Conservation (phyloP, 2,888 invertebrate genomes). For the Gymnocheta viridis region DNA sequence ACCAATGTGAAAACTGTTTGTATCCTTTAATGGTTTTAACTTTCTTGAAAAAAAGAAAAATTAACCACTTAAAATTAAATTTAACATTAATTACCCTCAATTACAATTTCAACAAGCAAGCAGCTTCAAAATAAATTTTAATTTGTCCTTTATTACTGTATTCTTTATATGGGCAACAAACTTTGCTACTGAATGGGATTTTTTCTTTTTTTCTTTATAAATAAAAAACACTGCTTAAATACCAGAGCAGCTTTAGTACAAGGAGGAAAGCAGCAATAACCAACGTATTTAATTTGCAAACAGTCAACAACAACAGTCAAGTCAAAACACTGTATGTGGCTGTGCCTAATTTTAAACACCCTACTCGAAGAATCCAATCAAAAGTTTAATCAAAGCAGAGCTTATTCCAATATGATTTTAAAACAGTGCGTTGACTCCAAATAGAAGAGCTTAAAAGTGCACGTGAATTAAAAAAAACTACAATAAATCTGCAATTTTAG, state of each 20-base stretch:
- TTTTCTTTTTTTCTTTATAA: conserved; percentile 6
- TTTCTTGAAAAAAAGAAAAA: conserved; percentile 31
- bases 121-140: conserved; percentile 20
- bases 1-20: neutral
- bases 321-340: neutral
- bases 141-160: neutral
- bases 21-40: neutral
- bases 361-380: neutral
- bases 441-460: too few relatives aligned
- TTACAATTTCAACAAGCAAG: conserved; percentile 37
- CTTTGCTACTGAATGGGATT: neutral
- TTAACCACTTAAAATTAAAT: conserved; percentile 50
- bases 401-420: too few relatives aligned
- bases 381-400: too few relatives aligned
- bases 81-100: conserved; percentile 53
- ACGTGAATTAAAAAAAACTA: too few relatives aligned
- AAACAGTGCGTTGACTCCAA: too few relatives aligned
- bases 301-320: too few relatives aligned
- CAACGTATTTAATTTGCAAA: conserved; percentile 3
- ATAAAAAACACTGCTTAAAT: neutral
- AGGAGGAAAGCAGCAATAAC: neutral
- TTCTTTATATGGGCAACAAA: neutral
- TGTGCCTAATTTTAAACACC: neutral
- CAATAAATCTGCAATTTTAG: too few relatives aligned
- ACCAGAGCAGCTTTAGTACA: neutral